A percentile compares a stretch with the other conserved stretches of the same genome.
These are phyloP conservation scores for Melanostigma gelatinosum DNA, from an alignment of 2,113 vertebrate genomes.

Conservation along the genomic window DNA sequence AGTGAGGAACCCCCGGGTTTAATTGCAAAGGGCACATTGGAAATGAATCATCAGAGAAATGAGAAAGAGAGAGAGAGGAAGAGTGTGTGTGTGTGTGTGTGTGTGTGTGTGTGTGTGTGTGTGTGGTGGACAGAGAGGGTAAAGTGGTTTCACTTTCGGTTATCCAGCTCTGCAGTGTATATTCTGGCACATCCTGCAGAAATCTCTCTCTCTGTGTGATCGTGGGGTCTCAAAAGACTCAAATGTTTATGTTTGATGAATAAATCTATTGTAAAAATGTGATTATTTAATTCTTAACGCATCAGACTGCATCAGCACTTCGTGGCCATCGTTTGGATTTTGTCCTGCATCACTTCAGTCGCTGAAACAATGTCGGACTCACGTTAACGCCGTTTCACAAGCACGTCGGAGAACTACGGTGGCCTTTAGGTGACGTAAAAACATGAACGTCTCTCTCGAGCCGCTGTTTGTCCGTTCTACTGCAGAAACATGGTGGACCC, in stretches of 20 bases:
- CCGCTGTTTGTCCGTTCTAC: too few species aligned
- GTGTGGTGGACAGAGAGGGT: conserved; percentile 4
- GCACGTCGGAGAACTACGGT: too few species aligned
- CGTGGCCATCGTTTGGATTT: not conserved
- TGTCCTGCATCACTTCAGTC: too few species aligned
- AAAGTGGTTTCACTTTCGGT: conserved; percentile 21
- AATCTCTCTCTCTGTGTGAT: not conserved
- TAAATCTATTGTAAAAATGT: not conserved
- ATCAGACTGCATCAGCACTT: not conserved
- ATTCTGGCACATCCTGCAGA: not conserved
- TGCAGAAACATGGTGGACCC: too few species aligned
- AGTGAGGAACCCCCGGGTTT: conserved; percentile 68
- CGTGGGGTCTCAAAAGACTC: not conserved
- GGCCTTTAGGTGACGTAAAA: too few species aligned
- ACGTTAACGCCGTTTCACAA: too few species aligned
- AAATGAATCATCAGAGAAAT: conserved; percentile 63
- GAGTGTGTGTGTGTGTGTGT: not conserved
- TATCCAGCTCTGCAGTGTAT: conserved; percentile 13
- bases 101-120: not conserved
- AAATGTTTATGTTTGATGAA: not conserved
- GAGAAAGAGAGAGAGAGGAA: not conserved
- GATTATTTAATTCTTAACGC: not conserved
- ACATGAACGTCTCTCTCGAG: too few species aligned
- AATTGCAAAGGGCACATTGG: conserved; percentile 76
- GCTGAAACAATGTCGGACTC: too few species aligned